A percentile compares a stretch with the other conserved stretches of the same genome.
These are phyloP conservation scores for Drosophila rubida DNA, from an alignment of 2,888 invertebrate genomes.

Conservation along the genomic window DNA sequence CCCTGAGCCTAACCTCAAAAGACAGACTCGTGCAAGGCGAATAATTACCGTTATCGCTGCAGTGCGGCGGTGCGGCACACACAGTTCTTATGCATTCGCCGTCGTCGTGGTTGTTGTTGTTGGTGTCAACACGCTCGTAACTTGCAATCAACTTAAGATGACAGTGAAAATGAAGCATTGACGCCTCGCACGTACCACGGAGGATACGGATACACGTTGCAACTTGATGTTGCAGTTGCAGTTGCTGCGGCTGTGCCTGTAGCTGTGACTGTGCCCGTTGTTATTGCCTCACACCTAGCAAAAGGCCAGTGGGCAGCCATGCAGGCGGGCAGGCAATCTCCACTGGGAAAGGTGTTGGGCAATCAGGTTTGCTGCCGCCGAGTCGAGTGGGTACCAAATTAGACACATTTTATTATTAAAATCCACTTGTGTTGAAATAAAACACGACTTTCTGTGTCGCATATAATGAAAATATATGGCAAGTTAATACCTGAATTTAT, in stretches of 20 bases:
- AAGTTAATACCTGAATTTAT: constrained; percentile 85
- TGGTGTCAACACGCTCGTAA: constrained; percentile 82
- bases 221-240: constrained; percentile 27
- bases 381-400: constrained; percentile 77
- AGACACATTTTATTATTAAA: constrained; percentile 84
- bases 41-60: constrained; percentile 14
- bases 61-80: constrained; percentile 6
- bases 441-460: constrained; percentile 85
- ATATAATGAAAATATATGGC: constrained; percentile 85
- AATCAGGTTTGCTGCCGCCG: constrained; percentile 64
- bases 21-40: constrained; percentile 13
- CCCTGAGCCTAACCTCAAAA: constrained; percentile 42
- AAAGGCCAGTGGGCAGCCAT: constrained; percentile 56
- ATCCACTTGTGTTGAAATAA: constrained; percentile 85
- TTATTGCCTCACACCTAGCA: constrained; percentile 28
- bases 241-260: constrained; percentile 29
- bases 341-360: constrained; percentile 60
- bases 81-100: constrained; percentile 32
- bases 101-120: constrained; percentile 33
- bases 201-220: constrained; percentile 46
- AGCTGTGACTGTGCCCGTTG: no score
- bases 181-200: constrained; percentile 83
- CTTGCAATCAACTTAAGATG: constrained; percentile 85
- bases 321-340: constrained; percentile 7
- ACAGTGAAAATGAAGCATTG: constrained; percentile 84